These are phyloP conservation scores for Muschampia plurimacula DNA, from an alignment of 2,888 invertebrate species.

Conservation along the genomic window DNA sequence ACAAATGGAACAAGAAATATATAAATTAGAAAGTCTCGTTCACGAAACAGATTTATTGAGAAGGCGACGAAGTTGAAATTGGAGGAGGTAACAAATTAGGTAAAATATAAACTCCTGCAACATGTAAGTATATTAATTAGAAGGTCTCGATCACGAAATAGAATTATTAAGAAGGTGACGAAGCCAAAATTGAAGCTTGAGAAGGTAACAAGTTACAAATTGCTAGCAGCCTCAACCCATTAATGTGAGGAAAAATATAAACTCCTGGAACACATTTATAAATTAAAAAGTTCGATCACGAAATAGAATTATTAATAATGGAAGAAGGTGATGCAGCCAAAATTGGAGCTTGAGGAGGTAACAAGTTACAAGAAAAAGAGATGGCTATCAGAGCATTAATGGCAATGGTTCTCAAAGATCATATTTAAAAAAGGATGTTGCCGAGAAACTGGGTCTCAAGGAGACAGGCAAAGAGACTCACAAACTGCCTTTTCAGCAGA, in stretches of 20 bases:
- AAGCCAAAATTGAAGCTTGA: background rate
- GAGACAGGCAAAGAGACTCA: background rate
- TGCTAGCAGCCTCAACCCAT: too few relatives aligned
- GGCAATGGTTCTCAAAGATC: background rate
- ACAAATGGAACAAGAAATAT: too few relatives aligned
- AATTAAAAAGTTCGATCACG: background rate
- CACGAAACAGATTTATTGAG: too few relatives aligned
- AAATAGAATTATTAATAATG: background rate
- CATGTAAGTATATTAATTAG: background rate
- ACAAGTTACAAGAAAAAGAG: background rate
- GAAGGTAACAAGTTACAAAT: background rate
- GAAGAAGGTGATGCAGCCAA: background rate
- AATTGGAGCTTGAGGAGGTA: background rate
- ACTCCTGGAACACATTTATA: background rate
- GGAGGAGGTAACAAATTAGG: too few relatives aligned
- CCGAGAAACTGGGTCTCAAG: background rate
- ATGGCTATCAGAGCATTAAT: background rate
- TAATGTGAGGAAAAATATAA: background rate
- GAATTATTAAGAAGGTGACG: background rate
- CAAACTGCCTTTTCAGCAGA: slow-evolving; percentile 2
- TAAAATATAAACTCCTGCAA: background rate
- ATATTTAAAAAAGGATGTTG: background rate
- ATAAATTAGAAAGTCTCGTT: too few relatives aligned
- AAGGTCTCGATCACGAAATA: background rate
- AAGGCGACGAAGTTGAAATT: too few relatives aligned